Evolutionary conservation across 2,797 vertebrate genomes (phyloP), one percentile per base, ranked within the genome.

Genomic region (Oreortyx pictus): DNA sequence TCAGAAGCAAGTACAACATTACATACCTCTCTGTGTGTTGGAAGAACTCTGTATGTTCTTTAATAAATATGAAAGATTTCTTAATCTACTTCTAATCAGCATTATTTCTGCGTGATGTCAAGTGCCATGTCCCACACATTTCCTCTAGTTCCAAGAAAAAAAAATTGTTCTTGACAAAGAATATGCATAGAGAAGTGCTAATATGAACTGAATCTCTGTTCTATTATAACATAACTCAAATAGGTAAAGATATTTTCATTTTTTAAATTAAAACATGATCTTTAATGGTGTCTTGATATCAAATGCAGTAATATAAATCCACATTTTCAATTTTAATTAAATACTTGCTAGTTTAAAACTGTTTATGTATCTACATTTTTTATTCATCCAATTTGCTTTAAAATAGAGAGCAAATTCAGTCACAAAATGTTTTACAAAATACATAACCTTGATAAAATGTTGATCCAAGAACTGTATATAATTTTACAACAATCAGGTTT

Each of bases 401-500:
- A 90, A 86, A 77, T 16, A 81, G n/a, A 76, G 24, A 76, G 65
- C 2, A 31, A 90, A 78, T 89, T 64, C 35, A 82, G 25, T 57
- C 52, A 60, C 35, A 7, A 22, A 76, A 37, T n/a, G 9, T 66
- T 90, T 83, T 64, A 39, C 44, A 57, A 92, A 91, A 82, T 52
- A 31, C 16, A 52, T 17, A 85, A 61, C 31, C 20, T 83, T 79
- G 56, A 64, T 39, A 25, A 56, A 92, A 85, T 80, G 2, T 24
- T 66, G 89, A 92, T 88, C 81, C 67, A 67, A 93, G 54, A 88
- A 82, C 65, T 80, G 50, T 24, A 91, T 86, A 72, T 83, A 49
- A 31, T 87, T 87, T 94, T 46, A 92, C 92, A 94, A 49, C 43
- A 83, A 82, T 20, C 22, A 80, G 14, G 68, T 75, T 89, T 93